A percentile compares a stretch with the other conserved stretches of the same genome.
Evolutionary conservation across 2,113 vertebrate genomes (phyloP).

Genomic region (Scalopus aquaticus): DNA sequence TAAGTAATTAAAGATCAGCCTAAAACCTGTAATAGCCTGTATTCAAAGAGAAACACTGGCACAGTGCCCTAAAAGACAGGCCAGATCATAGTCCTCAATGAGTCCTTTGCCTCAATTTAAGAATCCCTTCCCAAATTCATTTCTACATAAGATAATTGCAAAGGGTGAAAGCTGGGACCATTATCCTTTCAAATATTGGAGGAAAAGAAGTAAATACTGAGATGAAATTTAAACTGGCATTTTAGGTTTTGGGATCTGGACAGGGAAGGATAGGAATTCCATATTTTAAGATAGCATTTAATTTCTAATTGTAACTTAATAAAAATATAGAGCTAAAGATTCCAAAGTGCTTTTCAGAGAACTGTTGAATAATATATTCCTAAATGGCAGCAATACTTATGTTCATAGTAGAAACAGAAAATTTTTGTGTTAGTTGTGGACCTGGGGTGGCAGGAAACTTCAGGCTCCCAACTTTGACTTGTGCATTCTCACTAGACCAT

Average conservation of each 20-base stretch:
- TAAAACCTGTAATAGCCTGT: neutral
- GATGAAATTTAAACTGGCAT: constrained; percentile 29
- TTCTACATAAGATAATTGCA: neutral
- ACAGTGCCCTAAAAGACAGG: neutral
- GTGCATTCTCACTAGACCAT: neutral
- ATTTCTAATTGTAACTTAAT: constrained; percentile 48
- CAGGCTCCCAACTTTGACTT: constrained; percentile 1
- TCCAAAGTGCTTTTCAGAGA: constrained; percentile 70
- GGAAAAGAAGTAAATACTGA: constrained; percentile 43
- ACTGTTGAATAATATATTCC: constrained; percentile 42
- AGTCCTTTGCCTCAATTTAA: constrained; percentile 38
- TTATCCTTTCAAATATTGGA: neutral
- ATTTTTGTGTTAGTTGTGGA: neutral
- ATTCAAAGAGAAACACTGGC: neutral
- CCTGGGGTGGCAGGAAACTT: neutral
- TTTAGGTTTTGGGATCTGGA: constrained; percentile 41
- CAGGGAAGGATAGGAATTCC: neutral
- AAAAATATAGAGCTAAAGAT: constrained; percentile 54
- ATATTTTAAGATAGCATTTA: constrained; percentile 49
- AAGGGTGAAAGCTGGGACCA: neutral
- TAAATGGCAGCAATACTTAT: neutral
- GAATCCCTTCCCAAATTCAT: constrained; percentile 1
- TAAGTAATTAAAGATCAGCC: neutral
- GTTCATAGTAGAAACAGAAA: constrained; percentile 22
- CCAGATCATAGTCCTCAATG: neutral